Evolutionary conservation across 64 coral and sea anemone species (phyloP).

Genomic region (Astreopora myriophthalma): DNA sequence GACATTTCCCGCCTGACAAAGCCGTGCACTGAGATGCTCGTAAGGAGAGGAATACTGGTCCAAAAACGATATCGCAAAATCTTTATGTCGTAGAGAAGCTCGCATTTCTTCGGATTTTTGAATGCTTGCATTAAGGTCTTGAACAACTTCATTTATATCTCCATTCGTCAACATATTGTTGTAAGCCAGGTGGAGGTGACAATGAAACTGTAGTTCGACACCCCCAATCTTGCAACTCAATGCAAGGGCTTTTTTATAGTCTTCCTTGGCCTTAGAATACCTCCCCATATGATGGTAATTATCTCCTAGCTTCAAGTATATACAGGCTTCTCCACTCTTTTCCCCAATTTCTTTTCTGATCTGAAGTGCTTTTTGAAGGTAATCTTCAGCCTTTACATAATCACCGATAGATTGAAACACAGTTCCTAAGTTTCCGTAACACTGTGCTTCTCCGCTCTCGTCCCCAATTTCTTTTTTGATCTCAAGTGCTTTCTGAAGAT

Average conservation of each 20-base stretch:
- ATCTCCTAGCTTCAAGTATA: neutral
- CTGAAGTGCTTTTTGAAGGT: neutral
- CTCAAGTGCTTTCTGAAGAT: too few relatives aligned
- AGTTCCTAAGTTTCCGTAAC: too few relatives aligned
- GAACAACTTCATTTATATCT: neutral
- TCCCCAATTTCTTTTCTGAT: neutral
- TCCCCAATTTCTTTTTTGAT: too few relatives aligned
- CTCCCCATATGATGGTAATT: neutral
- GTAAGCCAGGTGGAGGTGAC: neutral
- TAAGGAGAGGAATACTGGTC: neutral
- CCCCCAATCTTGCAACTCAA: neutral
- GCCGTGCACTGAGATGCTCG: neutral
- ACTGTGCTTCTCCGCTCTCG: too few relatives aligned
- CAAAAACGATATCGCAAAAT: neutral
- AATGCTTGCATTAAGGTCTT: neutral
- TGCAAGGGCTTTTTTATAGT: neutral
- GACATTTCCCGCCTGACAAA: neutral
- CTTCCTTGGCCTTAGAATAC: neutral
- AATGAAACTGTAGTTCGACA: neutral
- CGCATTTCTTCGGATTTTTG: neutral
- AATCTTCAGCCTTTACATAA: neutral
- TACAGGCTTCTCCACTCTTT: neutral
- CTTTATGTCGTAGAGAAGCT: neutral
- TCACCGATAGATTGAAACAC: neutral
- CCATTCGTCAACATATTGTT: neutral